These are phyloP conservation scores for Paracanthobrama guichenoti DNA, from an alignment of 2,113 vertebrate genomes.

Conservation along the genomic window DNA sequence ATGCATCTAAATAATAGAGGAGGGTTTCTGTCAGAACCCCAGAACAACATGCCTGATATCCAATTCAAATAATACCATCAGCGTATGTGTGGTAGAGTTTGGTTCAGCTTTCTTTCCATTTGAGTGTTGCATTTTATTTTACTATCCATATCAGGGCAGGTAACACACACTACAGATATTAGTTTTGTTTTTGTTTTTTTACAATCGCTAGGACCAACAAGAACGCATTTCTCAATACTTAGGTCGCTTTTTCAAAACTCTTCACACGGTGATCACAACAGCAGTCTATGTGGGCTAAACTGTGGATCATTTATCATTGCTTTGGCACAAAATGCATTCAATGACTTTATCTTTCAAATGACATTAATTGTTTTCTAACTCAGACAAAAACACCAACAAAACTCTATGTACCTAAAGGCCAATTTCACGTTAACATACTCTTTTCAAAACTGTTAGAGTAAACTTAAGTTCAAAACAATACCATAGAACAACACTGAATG, in stretches of 20 bases:
- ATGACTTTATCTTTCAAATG: too few relatives aligned
- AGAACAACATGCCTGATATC: background rate
- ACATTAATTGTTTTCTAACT: too few relatives aligned
- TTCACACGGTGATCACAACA: too few relatives aligned
- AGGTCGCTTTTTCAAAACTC: too few relatives aligned
- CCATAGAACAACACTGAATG: too few relatives aligned
- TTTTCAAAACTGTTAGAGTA: too few relatives aligned
- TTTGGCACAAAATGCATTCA: too few relatives aligned
- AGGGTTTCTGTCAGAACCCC: background rate
- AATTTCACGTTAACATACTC: background rate
- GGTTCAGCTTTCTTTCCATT: background rate
- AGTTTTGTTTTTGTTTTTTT: too few relatives aligned
- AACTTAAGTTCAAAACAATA: too few relatives aligned
- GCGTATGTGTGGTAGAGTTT: background rate
- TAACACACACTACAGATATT: background rate
- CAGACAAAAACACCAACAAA: background rate
- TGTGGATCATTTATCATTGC: too few relatives aligned
- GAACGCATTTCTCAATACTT: too few relatives aligned
- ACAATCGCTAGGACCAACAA: background rate
- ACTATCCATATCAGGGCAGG: background rate
- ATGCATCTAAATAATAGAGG: slow-evolving; percentile 22
- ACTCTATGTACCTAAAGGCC: background rate
- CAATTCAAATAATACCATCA: slow-evolving; percentile 3
- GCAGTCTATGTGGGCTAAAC: too few relatives aligned
- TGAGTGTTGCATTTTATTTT: background rate